Evolutionary conservation across 1,140 invertebrate species (phyloP).

Genomic region (Ceratoteleas bidentatus): DNA sequence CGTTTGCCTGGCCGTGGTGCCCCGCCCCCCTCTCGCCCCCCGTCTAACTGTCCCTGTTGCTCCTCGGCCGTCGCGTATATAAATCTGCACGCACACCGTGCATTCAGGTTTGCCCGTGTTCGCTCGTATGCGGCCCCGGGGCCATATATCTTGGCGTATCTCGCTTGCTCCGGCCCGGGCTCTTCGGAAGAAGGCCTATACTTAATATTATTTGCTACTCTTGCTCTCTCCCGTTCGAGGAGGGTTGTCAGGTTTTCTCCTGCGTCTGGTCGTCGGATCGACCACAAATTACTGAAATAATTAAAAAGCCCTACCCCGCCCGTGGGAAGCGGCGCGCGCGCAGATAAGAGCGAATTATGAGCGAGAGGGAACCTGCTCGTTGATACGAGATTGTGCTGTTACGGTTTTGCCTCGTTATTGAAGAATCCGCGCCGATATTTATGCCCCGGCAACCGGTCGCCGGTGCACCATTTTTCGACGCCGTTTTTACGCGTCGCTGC

Average conservation of each 20-base stretch:
- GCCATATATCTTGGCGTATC: conserved; percentile 70
- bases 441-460: conserved; percentile 60
- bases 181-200: conserved; percentile 74
- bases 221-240: conserved; percentile 51
- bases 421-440: conserved; percentile 66
- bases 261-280: conserved; percentile 68
- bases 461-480: conserved; percentile 49
- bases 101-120: conserved; percentile 58
- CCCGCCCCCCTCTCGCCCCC: not conserved
- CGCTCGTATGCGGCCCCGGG: conserved; percentile 49
- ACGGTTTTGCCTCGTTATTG: conserved; percentile 69
- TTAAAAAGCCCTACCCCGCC: conserved; percentile 75
- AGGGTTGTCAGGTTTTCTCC: conserved; percentile 63
- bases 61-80: conserved; percentile 48
- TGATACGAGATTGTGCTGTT: conserved; percentile 66
- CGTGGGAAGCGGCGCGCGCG: conserved; percentile 74
- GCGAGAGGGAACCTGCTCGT: conserved; percentile 62
- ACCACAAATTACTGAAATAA: conserved; percentile 80
- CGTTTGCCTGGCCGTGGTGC: not conserved
- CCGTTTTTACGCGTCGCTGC: conserved; percentile 43
- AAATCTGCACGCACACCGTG: conserved; percentile 53
- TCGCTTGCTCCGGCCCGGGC: conserved; percentile 62
- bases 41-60: conserved; percentile 33
- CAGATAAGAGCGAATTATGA: conserved; percentile 68
- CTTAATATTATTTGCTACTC: conserved; percentile 81